Conservation (phyloP, 2,797 vertebrate species). For the Neosilurus mollespiculum region DNA sequence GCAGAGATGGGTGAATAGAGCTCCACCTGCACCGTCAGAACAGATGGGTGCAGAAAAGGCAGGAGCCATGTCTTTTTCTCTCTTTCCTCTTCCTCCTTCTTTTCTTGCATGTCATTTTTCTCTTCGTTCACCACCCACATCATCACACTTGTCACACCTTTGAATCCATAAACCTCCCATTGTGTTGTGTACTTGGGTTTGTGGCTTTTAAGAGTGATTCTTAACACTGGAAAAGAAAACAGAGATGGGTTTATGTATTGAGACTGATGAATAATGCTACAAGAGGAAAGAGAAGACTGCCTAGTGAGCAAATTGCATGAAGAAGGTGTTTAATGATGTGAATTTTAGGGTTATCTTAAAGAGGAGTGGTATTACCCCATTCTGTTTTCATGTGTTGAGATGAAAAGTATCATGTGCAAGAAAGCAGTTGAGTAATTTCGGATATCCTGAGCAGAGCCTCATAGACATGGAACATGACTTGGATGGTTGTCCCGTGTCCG, state of each 20-base stretch:
- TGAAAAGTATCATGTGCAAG: neutral
- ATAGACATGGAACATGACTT: no score
- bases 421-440: neutral
- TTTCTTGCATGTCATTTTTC: constrained; percentile 48
- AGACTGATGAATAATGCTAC: neutral
- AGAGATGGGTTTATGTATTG: constrained; percentile 38
- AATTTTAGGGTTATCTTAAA: neutral
- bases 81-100: constrained; percentile 52
- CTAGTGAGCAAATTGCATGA: neutral
- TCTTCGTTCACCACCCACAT: constrained; percentile 11
- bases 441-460: no score
- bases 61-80: constrained; percentile 65
- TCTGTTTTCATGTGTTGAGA: neutral
- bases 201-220: constrained; percentile 11
- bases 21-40: constrained; percentile 82
- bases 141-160: neutral
- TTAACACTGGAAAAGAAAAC: constrained; percentile 39
- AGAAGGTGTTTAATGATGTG: neutral
- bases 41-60: constrained; percentile 81
- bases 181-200: constrained; percentile 44
- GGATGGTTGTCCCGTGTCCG: no score
- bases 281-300: neutral
- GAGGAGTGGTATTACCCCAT: neutral
- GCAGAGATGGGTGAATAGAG: constrained; percentile 76
- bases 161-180: constrained; percentile 31